Evolutionary conservation across 2,888 invertebrate species (phyloP).

Genomic region (Trichogramma dendrolimi): DNA sequence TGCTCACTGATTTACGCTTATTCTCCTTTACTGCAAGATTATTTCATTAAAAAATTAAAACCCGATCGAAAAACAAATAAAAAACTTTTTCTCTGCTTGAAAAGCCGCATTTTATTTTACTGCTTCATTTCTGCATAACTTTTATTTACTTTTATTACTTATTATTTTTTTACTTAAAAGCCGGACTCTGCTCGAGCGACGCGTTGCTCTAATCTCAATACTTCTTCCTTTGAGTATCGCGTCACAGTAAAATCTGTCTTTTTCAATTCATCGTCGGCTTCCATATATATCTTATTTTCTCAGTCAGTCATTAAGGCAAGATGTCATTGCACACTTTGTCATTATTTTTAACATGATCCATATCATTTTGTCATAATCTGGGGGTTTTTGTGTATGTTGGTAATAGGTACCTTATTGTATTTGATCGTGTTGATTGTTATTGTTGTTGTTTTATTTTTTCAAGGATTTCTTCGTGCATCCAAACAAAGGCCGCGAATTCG

Average conservation of each 20-base stretch:
- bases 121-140: slow-evolving; percentile 14
- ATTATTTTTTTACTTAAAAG: slow-evolving; percentile 12
- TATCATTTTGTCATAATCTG: slow-evolving; percentile 22
- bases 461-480: slow-evolving; percentile 38
- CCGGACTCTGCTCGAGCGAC: slow-evolving; percentile 18
- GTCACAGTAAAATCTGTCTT: slow-evolving; percentile 3
- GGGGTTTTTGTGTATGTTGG: slow-evolving; percentile 21
- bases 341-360: slow-evolving; percentile 8
- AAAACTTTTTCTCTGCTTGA: slow-evolving; percentile 44
- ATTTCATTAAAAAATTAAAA: slow-evolving; percentile 54
- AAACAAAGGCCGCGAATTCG: slow-evolving; percentile 48
- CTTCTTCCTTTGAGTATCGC: too few species aligned
- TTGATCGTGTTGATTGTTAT: slow-evolving; percentile 13
- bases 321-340: not conserved
- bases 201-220: slow-evolving; percentile 2
- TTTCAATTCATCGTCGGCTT: slow-evolving; percentile 23
- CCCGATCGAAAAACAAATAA: slow-evolving; percentile 49
- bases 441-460: slow-evolving; percentile 24
- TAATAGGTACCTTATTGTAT: not conserved
- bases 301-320: slow-evolving; percentile 26
- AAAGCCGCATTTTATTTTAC: slow-evolving; percentile 41
- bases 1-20: slow-evolving; percentile 31
- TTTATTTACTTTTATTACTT: slow-evolving; percentile 15
- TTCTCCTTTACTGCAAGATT: slow-evolving; percentile 49
- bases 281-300: slow-evolving; percentile 1